Conservation (phyloP, 1,140 invertebrate genomes). For the Drosophila guanche region DNA sequence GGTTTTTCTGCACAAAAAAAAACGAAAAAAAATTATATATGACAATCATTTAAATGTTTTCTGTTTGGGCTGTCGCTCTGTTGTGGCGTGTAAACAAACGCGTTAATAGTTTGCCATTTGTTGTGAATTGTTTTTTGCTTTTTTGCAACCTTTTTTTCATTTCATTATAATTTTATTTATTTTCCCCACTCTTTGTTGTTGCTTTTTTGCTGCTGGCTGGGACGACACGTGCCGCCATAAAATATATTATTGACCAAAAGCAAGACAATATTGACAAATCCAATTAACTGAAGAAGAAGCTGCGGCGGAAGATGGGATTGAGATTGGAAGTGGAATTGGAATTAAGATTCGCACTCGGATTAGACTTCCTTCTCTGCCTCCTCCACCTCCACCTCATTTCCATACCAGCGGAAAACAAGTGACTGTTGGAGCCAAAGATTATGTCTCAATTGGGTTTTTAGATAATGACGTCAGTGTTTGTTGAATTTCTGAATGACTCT, state of each 20-base stretch:
- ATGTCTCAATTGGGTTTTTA: slow-evolving; percentile 5
- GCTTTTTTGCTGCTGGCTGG: slow-evolving; percentile 25
- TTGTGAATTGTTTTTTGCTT: slow-evolving; percentile 21
- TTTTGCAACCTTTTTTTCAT: slow-evolving; percentile 43
- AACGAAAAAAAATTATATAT: slow-evolving; percentile 27
- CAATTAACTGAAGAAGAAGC: slow-evolving; percentile 7
- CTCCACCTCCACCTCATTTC: background rate
- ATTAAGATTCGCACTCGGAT: no score
- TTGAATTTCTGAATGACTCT: slow-evolving; percentile 6
- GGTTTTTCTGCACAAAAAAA: slow-evolving; percentile 29
- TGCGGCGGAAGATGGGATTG: no score
- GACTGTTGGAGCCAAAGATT: background rate
- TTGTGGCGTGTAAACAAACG: slow-evolving; percentile 60
- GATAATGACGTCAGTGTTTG: slow-evolving; percentile 28
- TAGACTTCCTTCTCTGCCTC: background rate
- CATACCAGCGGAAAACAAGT: slow-evolving; percentile 13
- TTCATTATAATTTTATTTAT: slow-evolving; percentile 62
- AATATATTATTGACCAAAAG: slow-evolving; percentile 64
- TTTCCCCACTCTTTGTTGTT: slow-evolving; percentile 19
- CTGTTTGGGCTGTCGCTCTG: slow-evolving; percentile 20
- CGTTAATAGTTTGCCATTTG: slow-evolving; percentile 73
- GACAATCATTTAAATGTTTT: slow-evolving; percentile 57
- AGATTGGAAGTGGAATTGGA: no score
- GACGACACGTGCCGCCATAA: slow-evolving; percentile 66
- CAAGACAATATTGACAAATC: slow-evolving; percentile 53